phyloP scores from a whole-genome alignment of 1,140 invertebrate genomes.

The Hesperophylax magnus region DNA sequence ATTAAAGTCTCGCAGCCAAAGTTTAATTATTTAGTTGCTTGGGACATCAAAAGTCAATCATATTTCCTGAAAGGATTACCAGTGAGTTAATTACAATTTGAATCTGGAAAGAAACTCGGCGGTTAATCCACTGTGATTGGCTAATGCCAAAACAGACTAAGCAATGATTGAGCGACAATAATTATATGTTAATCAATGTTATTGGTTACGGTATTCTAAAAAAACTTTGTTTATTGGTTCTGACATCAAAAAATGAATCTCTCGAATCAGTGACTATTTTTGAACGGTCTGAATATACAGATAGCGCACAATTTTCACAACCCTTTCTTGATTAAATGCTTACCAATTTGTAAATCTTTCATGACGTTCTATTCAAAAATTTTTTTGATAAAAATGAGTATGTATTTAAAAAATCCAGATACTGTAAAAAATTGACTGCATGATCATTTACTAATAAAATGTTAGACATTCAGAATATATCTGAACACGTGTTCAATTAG shows the following conservation, averaged over 20 bases:
- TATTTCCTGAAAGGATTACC: slow-evolving; percentile 20
- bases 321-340: too few relatives aligned
- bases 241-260: background rate
- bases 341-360: too few relatives aligned
- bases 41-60: slow-evolving; percentile 30
- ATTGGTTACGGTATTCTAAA: background rate
- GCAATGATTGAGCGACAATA: background rate
- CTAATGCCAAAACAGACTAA: background rate
- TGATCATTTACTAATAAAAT: too few relatives aligned
- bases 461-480: too few relatives aligned
- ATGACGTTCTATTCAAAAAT: too few relatives aligned
- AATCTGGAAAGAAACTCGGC: background rate
- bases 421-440: too few relatives aligned
- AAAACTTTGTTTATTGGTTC: background rate
- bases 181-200: background rate
- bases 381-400: too few relatives aligned
- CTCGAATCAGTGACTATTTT: too few relatives aligned
- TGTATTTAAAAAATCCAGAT: too few relatives aligned
- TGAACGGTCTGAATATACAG: too few relatives aligned
- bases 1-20: background rate
- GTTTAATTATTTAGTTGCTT: slow-evolving; percentile 27
- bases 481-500: too few relatives aligned
- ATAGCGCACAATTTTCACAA: too few relatives aligned
- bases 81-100: slow-evolving; percentile 16
- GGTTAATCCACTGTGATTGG: background rate